A percentile compares a stretch with the other conserved stretches of the same genome.
These are phyloP conservation scores for Callaeas wilsoni DNA, from an alignment of 2,113 vertebrate species.

Conservation along the genomic window DNA sequence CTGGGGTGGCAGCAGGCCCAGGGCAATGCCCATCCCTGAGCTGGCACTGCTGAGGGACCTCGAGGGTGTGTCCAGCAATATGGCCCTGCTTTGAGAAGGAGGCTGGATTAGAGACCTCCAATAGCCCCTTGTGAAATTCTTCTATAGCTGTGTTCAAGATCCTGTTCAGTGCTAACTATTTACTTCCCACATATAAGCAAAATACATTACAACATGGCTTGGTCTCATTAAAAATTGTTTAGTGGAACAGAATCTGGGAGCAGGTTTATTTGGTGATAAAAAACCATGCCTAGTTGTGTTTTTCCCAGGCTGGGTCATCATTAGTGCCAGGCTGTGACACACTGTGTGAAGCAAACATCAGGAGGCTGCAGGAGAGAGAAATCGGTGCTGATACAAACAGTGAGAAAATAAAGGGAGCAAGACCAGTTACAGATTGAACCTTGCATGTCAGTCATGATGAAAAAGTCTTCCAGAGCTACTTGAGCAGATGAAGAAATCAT, in stretches of 20 bases:
- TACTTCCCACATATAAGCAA: not conserved
- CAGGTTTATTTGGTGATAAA: not conserved
- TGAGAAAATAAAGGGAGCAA: not conserved
- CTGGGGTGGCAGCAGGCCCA: not conserved
- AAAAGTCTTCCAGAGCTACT: constrained; percentile 10
- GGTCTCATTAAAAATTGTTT: not conserved
- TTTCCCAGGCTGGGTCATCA: not conserved
- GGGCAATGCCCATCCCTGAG: not conserved
- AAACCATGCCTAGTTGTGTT: not conserved
- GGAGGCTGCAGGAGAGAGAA: not conserved
- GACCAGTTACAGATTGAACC: not conserved
- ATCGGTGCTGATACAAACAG: not conserved
- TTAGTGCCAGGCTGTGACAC: not conserved
- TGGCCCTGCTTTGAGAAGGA: not conserved
- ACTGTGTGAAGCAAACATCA: not conserved
- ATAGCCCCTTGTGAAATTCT: not conserved
- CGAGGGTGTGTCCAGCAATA: not conserved
- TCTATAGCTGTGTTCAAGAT: not conserved
- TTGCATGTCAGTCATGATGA: not conserved
- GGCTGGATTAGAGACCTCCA: not conserved
- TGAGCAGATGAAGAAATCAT: constrained; percentile 41
- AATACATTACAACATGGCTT: not conserved
- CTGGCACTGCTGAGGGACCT: not conserved
- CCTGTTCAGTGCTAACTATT: not conserved
- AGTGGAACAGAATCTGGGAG: not conserved